Percentiles rank a stretch among this genome's conserved stretches.
Evolutionary conservation across 2,797 vertebrate species (phyloP).

Genomic region (Pteronotus mesoamericanus): DNA sequence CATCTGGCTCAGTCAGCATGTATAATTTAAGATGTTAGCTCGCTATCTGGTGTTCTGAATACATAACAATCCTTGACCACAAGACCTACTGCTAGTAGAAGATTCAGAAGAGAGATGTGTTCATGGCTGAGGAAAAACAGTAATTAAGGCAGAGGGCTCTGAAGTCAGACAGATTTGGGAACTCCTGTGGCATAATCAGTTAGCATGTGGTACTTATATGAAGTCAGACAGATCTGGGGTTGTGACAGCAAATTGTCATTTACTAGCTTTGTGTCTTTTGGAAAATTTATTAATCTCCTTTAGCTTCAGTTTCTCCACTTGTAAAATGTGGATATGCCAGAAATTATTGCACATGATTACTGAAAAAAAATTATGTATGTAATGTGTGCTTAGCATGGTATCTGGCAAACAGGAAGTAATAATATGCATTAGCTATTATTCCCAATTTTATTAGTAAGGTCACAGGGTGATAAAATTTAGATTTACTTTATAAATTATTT

Average conservation of each 20-base stretch:
- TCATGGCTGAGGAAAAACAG: neutral
- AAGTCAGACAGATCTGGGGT: neutral
- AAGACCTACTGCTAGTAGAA: neutral
- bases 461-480: neutral
- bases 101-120: neutral
- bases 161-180: neutral
- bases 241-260: neutral
- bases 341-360: neutral
- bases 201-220: neutral
- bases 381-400: neutral
- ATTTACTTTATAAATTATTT: neutral
- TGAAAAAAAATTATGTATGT: neutral
- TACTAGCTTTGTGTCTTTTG: neutral
- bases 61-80: neutral
- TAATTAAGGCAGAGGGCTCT: neutral
- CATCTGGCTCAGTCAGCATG: neutral
- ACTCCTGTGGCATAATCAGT: neutral
- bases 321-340: neutral
- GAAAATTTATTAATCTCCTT: neutral
- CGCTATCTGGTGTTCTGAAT: neutral
- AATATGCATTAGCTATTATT: neutral
- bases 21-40: neutral
- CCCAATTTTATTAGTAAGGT: neutral
- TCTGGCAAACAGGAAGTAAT: neutral
- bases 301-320: slow-evolving; percentile 19